Base-by-base conservation (phyloP, 1,140 invertebrate species). In the Danaus melanippus region DNA sequence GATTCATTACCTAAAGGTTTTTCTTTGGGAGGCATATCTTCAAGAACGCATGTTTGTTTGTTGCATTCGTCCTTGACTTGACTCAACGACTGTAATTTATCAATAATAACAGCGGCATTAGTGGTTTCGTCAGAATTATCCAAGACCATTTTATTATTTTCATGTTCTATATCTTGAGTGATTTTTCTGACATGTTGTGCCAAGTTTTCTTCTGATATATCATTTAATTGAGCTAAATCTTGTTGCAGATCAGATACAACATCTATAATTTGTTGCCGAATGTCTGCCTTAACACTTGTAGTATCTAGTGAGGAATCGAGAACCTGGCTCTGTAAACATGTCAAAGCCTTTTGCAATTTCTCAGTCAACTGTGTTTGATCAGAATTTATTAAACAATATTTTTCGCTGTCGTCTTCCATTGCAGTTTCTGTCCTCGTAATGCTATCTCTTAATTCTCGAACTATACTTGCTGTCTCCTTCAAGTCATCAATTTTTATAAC, bases 401-500 rank as follows among this genome's bases (percentile, higher is more conserved):
- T 42, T 55, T 55, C 46, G 17, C 9, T 46, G 8, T 39, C 50
- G 17, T 40, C 9, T 8, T 68, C 50, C 40, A 53, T 8, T 11
- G 51, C 46, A 17, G 44, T 8, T 58, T 73, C 56, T 9, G 21
- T 45, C 3, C 42, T 17, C 8, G 49, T 12, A 32, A 77, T 50
- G 61, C 62, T 76, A 56, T 77, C 70, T 12, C 62, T 61, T 52
- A 83, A 58, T 60, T 81, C 67, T 48, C 59, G 66, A 15, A 73
- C 78, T 55, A 78, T 66, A 46, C 70, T 51, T 8, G 67, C 56
- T 9, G 69, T 62, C 50, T 76, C 65, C 51, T 71, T 59, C 8
- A 79, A 60, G 39, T 80, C 60, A 9, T 76, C 70, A 52, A 76
- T 46, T 42, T 72, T 73, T 17, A 80, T 70, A 10, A 71, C 49